These are phyloP conservation scores for Meiosimyza platycephala DNA, from an alignment of 2,888 invertebrate genomes.

Conservation along the genomic window DNA sequence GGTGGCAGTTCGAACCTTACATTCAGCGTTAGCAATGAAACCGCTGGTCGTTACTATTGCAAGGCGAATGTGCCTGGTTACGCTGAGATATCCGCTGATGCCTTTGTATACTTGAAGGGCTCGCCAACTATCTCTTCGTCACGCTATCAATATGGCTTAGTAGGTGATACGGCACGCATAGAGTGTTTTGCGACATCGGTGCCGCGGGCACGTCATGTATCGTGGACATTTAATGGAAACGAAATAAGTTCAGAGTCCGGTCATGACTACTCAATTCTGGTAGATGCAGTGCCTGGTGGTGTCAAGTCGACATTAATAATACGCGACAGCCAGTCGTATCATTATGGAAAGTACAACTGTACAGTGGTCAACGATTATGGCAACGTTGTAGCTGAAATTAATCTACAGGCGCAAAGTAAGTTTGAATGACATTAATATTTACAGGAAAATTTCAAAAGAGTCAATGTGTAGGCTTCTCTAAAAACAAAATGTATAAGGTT, in stretches of 20 bases:
- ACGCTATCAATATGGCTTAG: conserved; percentile 83
- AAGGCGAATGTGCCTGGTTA: conserved; percentile 90
- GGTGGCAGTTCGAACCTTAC: conserved; percentile 84
- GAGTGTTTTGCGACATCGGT: conserved; percentile 92
- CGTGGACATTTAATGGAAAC: conserved; percentile 88
- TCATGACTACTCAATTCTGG: conserved; percentile 79
- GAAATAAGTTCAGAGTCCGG: conserved; percentile 81
- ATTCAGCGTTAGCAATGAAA: conserved; percentile 80
- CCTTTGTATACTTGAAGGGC: conserved; percentile 83
- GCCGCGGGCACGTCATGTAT: conserved; percentile 86
- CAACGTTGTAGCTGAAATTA: conserved; percentile 84
- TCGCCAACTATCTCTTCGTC: conserved; percentile 85
- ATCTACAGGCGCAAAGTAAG: conserved; percentile 89
- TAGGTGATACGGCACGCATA: conserved; percentile 84
- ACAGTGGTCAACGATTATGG: conserved; percentile 93
- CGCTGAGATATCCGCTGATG: conserved; percentile 84
- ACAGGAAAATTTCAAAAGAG: neutral
- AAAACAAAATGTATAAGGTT: neutral
- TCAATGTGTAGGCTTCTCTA: too few relatives aligned
- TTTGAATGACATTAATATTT: conserved; percentile 48
- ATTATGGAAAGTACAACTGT: conserved; percentile 94
- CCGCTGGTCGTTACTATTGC: conserved; percentile 89
- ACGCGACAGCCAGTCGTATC: conserved; percentile 84
- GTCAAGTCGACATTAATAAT: conserved; percentile 92
- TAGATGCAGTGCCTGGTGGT: conserved; percentile 81